Base-by-base conservation (phyloP, 2,888 invertebrate species). In the Archaeoteleia sp. region DNA sequence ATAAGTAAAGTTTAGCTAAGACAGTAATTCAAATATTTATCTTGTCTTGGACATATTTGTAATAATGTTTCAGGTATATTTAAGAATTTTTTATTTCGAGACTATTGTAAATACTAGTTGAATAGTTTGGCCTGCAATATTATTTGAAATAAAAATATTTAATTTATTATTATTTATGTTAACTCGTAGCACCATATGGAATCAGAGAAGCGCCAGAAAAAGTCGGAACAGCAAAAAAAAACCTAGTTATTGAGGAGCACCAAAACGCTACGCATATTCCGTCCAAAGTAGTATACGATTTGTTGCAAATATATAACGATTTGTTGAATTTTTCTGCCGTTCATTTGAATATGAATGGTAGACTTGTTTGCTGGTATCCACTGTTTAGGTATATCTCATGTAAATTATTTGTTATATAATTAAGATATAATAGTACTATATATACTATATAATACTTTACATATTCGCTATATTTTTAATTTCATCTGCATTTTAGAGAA, bases 291-390 rank as follows among this genome's bases (percentile, higher is more conserved):
- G 92, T 91, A 60, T 99, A 99, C 81, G 90, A 91, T 8, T 87
- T 98, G 71, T 89, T 92, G 1, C 91, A 93, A 70, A 90, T 98
- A 23, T 95, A 94, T 79, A 87, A 87, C 43, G 98, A 99, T 86
- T 87, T 99, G 39, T 86, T 99, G 30, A 87, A 89, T 76, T 96
- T 98, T 86, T 90, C 96, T 0, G 94, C 94, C 0, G 87, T 87
- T 45, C 92, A 94, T 82, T 88, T 99, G 54, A 89, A 87, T 72
- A 70, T 93, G 2, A 90, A 92, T 2, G 93, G 97, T 0, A 87
- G 95, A 68, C 87, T 99, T 10, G 97, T 98, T 0, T 97, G 94
- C 87, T 99, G 98, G 98, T 91, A 97, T 77, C 99, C 99, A 15
- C 88, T 97, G 27, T 92, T 93, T 70, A 91, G 94, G 92, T 93